These are phyloP conservation scores for Prosapia bicincta DNA, from an alignment of 2,888 invertebrate genomes.

Conservation along the genomic window DNA sequence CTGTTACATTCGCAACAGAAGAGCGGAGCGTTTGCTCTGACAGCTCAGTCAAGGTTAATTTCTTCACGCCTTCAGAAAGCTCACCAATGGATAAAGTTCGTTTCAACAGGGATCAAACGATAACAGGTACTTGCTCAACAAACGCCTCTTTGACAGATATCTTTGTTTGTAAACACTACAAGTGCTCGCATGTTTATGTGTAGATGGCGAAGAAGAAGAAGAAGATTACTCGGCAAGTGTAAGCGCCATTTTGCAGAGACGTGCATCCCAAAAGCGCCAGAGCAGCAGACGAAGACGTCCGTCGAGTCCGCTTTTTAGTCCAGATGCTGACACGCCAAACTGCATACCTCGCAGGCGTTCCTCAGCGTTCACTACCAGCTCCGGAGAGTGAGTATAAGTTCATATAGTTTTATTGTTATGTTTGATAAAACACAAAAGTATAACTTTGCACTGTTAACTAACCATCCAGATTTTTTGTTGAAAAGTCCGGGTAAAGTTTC, in stretches of 20 bases:
- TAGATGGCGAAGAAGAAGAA: conserved; percentile 56
- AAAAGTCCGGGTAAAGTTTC: too few relatives aligned
- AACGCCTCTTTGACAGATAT: too few relatives aligned
- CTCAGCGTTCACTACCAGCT: conserved; percentile 80
- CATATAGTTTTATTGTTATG: too few relatives aligned
- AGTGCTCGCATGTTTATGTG: too few relatives aligned
- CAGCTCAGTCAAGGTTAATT: neutral
- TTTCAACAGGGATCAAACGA: conserved; percentile 19
- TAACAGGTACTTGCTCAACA: too few relatives aligned
- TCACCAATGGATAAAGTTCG: conserved; percentile 41
- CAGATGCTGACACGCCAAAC: conserved; percentile 47
- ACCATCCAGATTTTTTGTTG: too few relatives aligned
- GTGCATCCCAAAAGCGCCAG: conserved; percentile 55
- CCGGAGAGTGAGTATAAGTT: conserved; percentile 73
- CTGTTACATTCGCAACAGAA: conserved; percentile 67
- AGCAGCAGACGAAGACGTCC: conserved; percentile 30
- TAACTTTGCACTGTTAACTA: too few relatives aligned
- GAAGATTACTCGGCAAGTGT: conserved; percentile 85
- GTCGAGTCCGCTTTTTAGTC: conserved; percentile 50
- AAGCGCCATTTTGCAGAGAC: conserved; percentile 76
- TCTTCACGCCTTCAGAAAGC: neutral
- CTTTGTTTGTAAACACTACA: too few relatives aligned
- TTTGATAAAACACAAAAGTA: too few relatives aligned
- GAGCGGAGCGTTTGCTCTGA: conserved; percentile 49
- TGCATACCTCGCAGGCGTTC: conserved; percentile 57